Base-by-base conservation (phyloP, 2,113 vertebrate species). In the Tiliqua scincoides region DNA sequence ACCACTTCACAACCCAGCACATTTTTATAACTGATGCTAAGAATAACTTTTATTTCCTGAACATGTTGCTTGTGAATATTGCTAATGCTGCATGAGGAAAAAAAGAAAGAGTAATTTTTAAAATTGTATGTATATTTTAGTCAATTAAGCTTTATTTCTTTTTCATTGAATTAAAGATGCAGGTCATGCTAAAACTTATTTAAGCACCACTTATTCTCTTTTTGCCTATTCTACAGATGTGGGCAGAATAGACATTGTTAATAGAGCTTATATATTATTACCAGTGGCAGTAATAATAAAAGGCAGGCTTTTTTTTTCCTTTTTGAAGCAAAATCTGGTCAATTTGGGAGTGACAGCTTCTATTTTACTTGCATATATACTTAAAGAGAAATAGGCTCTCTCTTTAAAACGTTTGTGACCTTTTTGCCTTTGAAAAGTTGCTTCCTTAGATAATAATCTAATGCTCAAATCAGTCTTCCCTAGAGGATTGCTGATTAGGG, bases 211-310 rank as follows among this genome's bases (percentile, higher is more conserved):
- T 65, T 30, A 87, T 61, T 73, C 61, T 86, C 9, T 1, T 48
- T 62, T 68, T 62, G 17, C 21, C 57, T 81, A 20, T n/a, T 0
- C 27, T 48, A 73, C 2, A 67, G 57, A 20, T 1, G 43, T 48
- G 75, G 37, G 82, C 3, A 83, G 59, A 80, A 73, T 73, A 84
- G 81, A 52, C 88, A 87, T 72, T 93, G 27, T 84, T 80, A 30
- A 0, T 30, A 20, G 59, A 10, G 14, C 20, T 76, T 10, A 17
- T 61, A 67, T 79, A 59, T 2, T 32, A 0, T 75, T 84, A 65
- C 83, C 43, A 4, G 71, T 85, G 84, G 43, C 8, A 8, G 43
- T 48, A 48, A 48, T 48, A 48, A 48, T 48, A 48, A 48, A 0
- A 48, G 84, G 85, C 86, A 30, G 30, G 32, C 35, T 40, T n/a